Conservation (phyloP, 2,113 vertebrate genomes). For the Capreolus pygargus region DNA sequence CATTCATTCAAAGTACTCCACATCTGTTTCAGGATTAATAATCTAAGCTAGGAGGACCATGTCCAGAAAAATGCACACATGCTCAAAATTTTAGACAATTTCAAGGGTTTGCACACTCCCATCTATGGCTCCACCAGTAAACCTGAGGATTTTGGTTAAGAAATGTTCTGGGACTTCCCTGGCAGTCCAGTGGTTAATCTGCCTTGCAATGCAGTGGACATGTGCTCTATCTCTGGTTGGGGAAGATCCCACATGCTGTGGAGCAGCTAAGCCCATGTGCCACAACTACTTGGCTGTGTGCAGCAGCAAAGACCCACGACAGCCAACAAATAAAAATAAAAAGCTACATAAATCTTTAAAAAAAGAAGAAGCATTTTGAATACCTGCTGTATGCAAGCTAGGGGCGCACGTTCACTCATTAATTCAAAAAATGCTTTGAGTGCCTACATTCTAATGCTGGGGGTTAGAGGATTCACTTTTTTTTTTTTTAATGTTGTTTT, state of each 20-base stretch:
- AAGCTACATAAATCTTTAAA: background rate
- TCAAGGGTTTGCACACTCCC: constrained; percentile 2
- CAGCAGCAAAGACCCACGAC: background rate
- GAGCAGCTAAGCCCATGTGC: background rate
- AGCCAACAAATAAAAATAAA: background rate
- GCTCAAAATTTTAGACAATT: background rate
- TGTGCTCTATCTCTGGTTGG: background rate
- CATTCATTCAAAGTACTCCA: background rate
- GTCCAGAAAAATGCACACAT: background rate
- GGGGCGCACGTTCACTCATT: background rate
- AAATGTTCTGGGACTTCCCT: background rate
- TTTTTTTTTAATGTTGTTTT: background rate
- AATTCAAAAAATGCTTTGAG: background rate
- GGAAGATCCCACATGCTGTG: background rate
- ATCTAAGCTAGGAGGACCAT: background rate
- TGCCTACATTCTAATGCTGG: background rate
- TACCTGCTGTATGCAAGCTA: background rate
- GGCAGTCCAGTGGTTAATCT: background rate
- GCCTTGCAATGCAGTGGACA: background rate
- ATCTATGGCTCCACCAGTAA: background rate
- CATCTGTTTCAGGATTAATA: background rate
- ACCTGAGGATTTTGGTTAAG: background rate
- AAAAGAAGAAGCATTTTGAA: background rate
- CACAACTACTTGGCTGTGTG: background rate
- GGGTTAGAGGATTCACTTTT: background rate